Base-by-base conservation (phyloP, 2,888 invertebrate genomes). In the Morpho deidamia region DNA sequence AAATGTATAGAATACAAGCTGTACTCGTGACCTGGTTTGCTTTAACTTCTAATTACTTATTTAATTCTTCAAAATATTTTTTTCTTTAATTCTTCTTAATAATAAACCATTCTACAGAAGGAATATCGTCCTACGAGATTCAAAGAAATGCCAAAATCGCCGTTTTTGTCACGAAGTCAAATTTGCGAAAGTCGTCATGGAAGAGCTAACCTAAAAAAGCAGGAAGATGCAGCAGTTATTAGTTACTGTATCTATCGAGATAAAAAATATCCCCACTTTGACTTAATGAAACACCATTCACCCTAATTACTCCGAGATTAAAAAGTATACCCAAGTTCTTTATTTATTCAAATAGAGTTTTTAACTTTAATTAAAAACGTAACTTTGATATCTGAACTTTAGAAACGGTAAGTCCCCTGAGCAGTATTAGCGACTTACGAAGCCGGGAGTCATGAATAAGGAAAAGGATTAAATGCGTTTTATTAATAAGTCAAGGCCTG, bases 341-440 rank as follows among this genome's bases (percentile, higher is more conserved):
- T 58, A 60, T 56, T 60, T 60, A 62, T 62, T 58, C 50, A 60
- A 51, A 60, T 51, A 56, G 58, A 62, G 56, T 57, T 57, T 58
- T 60, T 58, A 60, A 60, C 50, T 56, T 60, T 56, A 56, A 56
- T 58, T 60, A 56, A 61, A 61, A 61, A 56, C 39, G 53, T 56
- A 59, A 59, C 55, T 61, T 54, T 57, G 44, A 57, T 54, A 54
- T 54, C 47, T 44, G 37, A 57, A 57, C 43, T 54, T 54, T 42
- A 37, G 46, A 45, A 53, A 43, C 46, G 33, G 42, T 40, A 34
- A 42, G 44, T 51, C 57, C 54, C 57, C 40, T 34, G 57, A 48
- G 46, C 39, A 43, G 23, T 44, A 42, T 48, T 44, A 57, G 44
- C 47, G 39, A 43, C 47, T 53, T 44, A 39, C 44, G 23, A 35